Base-by-base conservation (phyloP, 2,113 vertebrate species). In the Cinclus mexicanus region DNA sequence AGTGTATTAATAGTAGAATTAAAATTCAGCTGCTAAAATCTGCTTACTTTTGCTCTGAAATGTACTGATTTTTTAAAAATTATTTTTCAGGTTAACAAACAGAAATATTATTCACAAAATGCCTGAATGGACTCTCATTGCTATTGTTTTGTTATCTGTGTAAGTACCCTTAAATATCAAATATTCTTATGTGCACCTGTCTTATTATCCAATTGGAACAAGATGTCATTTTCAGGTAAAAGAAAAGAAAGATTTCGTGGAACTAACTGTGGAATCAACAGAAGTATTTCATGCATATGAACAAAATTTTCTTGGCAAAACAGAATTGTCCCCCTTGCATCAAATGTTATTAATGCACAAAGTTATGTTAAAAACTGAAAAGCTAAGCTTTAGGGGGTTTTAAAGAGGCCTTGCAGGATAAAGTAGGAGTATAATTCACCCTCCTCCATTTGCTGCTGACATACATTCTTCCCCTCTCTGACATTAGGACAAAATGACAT, bases 51-150 rank as follows among this genome's bases (percentile, higher is more conserved):
- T 82, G 50, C 22, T 91, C 21, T 72, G 59, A 89, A 81, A 72
- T 55, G 15, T 94, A 82, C 55, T 91, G n/a, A 91, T 56, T 33
- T 42, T 85, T 60, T 28, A 14, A 35, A 9, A 11, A 16, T 75
- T 97, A 0, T 97, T 80, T 98, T 98, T 93, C 95, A 98, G 98
- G 83, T 97, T 98, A 96, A 98, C 98, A 72, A 98, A 98, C 95
- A 98, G 71, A 94, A 98, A 98, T 90, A 98, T 98, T 83, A 98
- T 98, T 87, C 98, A 98, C 96, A 98, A 98, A 87, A 97, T 97
- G 83, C 96, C 97, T 39, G 98, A 98, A 47, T 98, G 98, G 98
- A 98, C 97, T 41, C 94, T 98, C 61, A 98, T 98, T 90, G 97
- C 98, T 90, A 37, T 98, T 86, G 98, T 98, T 67, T 93, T 98